Evolutionary conservation across 2,113 vertebrate species (phyloP).

Genomic region (Aphelocoma coerulescens): DNA sequence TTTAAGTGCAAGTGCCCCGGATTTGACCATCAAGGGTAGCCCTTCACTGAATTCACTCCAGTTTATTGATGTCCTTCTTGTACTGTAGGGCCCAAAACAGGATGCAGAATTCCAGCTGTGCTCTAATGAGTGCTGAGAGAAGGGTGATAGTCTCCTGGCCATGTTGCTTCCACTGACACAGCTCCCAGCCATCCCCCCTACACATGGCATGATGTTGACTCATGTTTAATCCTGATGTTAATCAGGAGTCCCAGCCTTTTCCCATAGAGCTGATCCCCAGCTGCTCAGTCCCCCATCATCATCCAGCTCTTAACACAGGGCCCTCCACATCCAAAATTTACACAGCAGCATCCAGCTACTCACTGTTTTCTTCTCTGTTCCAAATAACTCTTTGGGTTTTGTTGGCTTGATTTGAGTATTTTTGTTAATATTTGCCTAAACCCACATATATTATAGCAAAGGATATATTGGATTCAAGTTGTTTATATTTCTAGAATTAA

Average conservation of each 20-base stretch:
- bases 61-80: background rate
- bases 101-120: background rate
- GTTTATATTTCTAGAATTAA: background rate
- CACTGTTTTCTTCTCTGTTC: background rate
- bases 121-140: background rate
- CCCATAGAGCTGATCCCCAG: background rate
- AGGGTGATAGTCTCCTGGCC: background rate
- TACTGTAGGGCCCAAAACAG: background rate
- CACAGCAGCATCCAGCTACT: background rate
- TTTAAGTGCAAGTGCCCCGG: background rate
- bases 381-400: background rate
- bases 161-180: background rate
- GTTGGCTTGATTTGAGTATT: background rate
- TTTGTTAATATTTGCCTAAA: background rate
- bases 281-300: accelerated
- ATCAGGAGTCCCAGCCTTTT: background rate
- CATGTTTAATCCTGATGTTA: background rate
- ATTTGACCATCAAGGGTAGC: background rate
- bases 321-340: background rate
- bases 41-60: background rate
- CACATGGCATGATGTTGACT: background rate
- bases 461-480: background rate
- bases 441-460: background rate
- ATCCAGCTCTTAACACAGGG: background rate
- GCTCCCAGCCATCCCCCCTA: background rate